Evolutionary conservation across 2,888 invertebrate species (phyloP).

Genomic region (Anaspis maculata): DNA sequence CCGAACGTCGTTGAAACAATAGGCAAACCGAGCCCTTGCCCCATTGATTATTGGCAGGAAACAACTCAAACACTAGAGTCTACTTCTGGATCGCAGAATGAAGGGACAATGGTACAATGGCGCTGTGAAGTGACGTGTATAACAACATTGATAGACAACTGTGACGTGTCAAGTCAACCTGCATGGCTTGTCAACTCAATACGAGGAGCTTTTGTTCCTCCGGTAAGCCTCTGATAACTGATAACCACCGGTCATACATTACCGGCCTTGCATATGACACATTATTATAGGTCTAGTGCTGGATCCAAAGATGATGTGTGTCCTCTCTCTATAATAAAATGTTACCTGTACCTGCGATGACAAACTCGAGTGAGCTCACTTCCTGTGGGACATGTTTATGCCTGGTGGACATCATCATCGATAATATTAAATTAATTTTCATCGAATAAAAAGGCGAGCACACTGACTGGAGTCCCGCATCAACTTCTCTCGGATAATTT

Average conservation of each 20-base stretch:
- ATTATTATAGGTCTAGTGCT: too few relatives aligned
- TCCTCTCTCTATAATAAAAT: background rate
- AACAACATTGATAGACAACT: slow-evolving; percentile 33
- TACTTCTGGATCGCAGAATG: slow-evolving; percentile 19
- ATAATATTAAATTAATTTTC: too few relatives aligned
- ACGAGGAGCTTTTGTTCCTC: slow-evolving; percentile 27
- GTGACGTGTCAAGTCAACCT: slow-evolving; percentile 34
- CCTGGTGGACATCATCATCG: too few relatives aligned
- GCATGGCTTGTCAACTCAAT: slow-evolving; percentile 33
- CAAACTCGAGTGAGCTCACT: too few relatives aligned
- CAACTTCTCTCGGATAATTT: slow-evolving; percentile 10
- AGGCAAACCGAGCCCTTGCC: slow-evolving; percentile 7
- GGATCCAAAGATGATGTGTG: slow-evolving; percentile 10
- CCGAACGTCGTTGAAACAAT: slow-evolving; percentile 13
- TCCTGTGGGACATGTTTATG: too few relatives aligned
- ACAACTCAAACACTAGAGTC: slow-evolving; percentile 9
- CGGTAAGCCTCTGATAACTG: slow-evolving; percentile 23
- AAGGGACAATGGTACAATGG: slow-evolving; percentile 31
- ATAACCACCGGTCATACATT: slow-evolving; percentile 33
- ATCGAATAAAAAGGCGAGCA: background rate
- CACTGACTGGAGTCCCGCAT: too few relatives aligned
- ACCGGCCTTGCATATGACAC: slow-evolving; percentile 33
- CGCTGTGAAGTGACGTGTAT: slow-evolving; percentile 35
- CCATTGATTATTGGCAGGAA: slow-evolving; percentile 7
- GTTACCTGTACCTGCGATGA: too few relatives aligned